A percentile compares a stretch with the other conserved stretches of the same genome.
These are phyloP conservation scores for Drosophila mulleri DNA, from an alignment of 2,888 invertebrate genomes.

Conservation along the genomic window DNA sequence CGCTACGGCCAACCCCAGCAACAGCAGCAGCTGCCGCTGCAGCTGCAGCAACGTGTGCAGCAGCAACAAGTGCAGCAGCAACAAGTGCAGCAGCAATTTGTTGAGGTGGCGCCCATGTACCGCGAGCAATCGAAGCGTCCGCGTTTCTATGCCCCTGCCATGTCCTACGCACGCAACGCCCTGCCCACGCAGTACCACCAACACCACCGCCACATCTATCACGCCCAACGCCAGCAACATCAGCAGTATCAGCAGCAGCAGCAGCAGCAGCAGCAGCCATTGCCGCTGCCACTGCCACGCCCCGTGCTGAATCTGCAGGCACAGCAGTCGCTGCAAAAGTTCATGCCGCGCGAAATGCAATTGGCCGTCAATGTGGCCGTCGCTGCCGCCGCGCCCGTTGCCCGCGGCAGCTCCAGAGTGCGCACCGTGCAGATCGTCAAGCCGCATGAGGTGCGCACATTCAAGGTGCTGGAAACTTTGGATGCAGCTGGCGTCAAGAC, in stretches of 20 bases:
- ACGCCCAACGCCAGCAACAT: conserved; percentile 23
- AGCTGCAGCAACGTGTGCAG: conserved; percentile 22
- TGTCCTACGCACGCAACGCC: conserved; percentile 59
- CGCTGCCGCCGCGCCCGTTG: conserved; percentile 43
- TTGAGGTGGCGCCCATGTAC: conserved; percentile 70
- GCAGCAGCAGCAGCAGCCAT: conserved; percentile 21
- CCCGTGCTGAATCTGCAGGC: conserved; percentile 53
- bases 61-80: conserved; percentile 38
- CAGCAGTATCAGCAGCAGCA: conserved; percentile 11
- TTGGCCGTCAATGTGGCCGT: conserved; percentile 69
- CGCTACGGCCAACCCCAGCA: conserved; percentile 69
- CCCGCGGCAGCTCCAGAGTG: conserved; percentile 66
- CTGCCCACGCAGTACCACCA: conserved; percentile 54
- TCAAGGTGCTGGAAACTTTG: conserved; percentile 78
- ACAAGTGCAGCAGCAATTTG: conserved; percentile 42
- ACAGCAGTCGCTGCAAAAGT: conserved; percentile 66
- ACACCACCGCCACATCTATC: conserved; percentile 26
- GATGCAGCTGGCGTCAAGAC: conserved; percentile 80
- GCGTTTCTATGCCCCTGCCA: conserved; percentile 69
- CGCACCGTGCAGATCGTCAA: conserved; percentile 83
- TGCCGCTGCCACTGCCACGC: conserved; percentile 10
- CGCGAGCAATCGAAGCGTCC: conserved; percentile 68
- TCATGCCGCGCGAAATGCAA: conserved; percentile 77
- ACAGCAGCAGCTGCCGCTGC: conserved; percentile 42
- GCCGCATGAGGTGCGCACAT: conserved; percentile 66